Evolutionary conservation across 2,888 invertebrate species (phyloP).

Genomic region (Dione juno): DNA sequence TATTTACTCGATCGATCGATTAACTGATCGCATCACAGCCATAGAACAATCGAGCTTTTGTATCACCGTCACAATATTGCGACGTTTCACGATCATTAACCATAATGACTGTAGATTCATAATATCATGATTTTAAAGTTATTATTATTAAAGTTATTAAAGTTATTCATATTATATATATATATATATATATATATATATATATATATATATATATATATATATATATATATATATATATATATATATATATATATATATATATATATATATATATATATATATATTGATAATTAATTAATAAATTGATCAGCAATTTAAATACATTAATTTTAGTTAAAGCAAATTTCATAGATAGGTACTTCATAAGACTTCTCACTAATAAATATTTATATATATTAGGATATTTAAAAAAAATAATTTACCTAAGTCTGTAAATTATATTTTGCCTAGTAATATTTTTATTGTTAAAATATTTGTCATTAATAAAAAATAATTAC

Average conservation of each 20-base stretch:
- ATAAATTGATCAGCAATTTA: not conserved
- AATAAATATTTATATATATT: too few species aligned
- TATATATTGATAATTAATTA: not conserved
- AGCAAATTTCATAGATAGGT: too few species aligned
- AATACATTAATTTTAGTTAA: not conserved
- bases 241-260: too few species aligned
- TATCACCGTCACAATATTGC: conserved; percentile 16
- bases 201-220: conserved; percentile 6
- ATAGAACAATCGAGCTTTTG: conserved; percentile 28
- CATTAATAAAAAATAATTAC: too few species aligned
- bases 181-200: not conserved
- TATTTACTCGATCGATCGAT: too few species aligned
- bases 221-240: too few species aligned
- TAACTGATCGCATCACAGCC: conserved; percentile 19
- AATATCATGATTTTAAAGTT: conserved; percentile 11
- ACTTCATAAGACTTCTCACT: too few species aligned
- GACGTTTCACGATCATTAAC: conserved; percentile 32
- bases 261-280: not conserved
- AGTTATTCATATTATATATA: not conserved
- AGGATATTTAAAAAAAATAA: too few species aligned
- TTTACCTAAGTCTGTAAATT: too few species aligned
- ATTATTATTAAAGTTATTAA: too few species aligned
- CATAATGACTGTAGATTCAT: conserved; percentile 32
- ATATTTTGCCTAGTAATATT: too few species aligned
- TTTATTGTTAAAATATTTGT: too few species aligned